These are phyloP conservation scores for Amphiprion clarkii DNA, from an alignment of 2,797 vertebrate species.

Conservation along the genomic window DNA sequence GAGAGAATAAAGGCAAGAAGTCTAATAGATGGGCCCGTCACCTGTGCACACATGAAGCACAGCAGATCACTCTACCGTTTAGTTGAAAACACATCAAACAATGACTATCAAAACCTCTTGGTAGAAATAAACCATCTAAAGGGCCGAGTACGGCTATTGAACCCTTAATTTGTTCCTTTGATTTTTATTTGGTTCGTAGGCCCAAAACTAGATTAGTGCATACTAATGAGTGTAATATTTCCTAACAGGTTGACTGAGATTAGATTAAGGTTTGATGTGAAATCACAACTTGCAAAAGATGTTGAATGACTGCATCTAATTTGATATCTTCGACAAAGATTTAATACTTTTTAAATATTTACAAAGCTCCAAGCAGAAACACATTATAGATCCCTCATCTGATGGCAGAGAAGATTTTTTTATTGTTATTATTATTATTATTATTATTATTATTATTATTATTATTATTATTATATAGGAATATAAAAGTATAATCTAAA, in stretches of 20 bases:
- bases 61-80: slow-evolving; percentile 53
- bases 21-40: slow-evolving; percentile 64
- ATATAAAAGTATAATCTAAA: no score
- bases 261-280: background rate
- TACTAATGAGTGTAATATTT: background rate
- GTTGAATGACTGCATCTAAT: background rate
- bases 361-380: no score
- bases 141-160: slow-evolving; percentile 21
- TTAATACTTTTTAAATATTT: no score
- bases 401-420: no score
- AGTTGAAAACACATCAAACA: slow-evolving; percentile 75
- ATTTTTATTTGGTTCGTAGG: slow-evolving; percentile 29
- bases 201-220: slow-evolving; percentile 14
- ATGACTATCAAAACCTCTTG: slow-evolving; percentile 52
- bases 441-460: no score
- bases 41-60: slow-evolving; percentile 77
- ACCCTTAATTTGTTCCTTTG: slow-evolving; percentile 44
- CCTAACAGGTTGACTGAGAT: slow-evolving; percentile 8
- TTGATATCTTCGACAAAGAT: background rate
- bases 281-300: background rate
- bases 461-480: no score
- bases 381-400: no score
- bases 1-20: slow-evolving; percentile 70
- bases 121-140: slow-evolving; percentile 48
- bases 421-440: no score